These are phyloP conservation scores for Uropetala carovei DNA, from an alignment of 2,888 invertebrate genomes.

Conservation along the genomic window DNA sequence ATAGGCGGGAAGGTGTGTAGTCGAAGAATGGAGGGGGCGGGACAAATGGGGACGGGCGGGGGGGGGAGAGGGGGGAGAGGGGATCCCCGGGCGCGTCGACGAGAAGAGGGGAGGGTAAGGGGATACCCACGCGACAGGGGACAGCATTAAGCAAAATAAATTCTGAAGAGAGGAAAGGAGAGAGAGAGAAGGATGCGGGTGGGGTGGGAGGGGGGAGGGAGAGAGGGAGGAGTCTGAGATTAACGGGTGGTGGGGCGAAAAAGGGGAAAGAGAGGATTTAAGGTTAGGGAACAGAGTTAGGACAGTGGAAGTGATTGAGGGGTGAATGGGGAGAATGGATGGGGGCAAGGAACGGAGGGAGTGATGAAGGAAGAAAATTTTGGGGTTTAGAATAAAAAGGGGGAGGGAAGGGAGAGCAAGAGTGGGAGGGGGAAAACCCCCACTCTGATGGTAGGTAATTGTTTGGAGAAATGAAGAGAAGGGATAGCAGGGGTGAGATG, in stretches of 20 bases:
- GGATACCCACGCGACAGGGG: slow-evolving; percentile 23
- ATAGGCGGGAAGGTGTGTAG: background rate
- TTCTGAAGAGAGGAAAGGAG: slow-evolving; percentile 23
- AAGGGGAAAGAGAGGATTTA: background rate
- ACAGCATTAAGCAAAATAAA: slow-evolving; percentile 53
- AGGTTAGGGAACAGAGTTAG: background rate
- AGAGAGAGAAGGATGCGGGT: background rate
- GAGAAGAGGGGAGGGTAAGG: background rate
- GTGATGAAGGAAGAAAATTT: background rate
- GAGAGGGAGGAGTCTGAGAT: background rate
- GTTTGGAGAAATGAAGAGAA: background rate
- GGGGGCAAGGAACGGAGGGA: background rate
- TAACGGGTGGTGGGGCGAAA: background rate
- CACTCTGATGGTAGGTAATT: slow-evolving; percentile 40
- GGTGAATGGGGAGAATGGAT: slow-evolving; percentile 4
- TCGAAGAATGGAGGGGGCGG: background rate
- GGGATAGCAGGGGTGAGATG: background rate
- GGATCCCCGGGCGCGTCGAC: too few relatives aligned
- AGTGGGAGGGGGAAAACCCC: background rate
- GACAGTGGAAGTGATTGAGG: slow-evolving; percentile 28
- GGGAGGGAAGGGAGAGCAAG: background rate
- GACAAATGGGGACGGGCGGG: too few relatives aligned
- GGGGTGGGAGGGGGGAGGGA: too few relatives aligned
- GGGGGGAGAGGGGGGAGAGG: too few relatives aligned
- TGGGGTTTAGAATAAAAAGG: background rate